phyloP scores from a whole-genome alignment of 2,888 invertebrate genomes.

The Lasioglossum zephyrum region DNA sequence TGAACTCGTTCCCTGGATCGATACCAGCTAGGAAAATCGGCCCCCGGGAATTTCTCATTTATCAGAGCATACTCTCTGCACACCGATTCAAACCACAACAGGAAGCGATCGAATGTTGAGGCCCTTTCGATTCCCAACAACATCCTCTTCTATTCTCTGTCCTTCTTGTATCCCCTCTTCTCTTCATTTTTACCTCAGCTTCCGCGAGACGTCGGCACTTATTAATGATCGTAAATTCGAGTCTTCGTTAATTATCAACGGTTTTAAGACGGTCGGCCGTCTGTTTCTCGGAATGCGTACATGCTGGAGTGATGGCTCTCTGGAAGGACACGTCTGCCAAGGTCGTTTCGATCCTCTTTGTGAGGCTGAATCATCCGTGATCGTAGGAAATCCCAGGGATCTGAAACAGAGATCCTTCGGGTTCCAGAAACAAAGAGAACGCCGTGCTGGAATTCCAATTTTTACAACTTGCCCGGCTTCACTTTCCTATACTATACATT shows the following conservation, averaged over 20 bases:
- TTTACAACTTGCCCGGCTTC: no score
- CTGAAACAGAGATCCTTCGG: not conserved
- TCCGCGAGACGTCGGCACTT: constrained; percentile 3
- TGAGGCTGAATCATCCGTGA: not conserved
- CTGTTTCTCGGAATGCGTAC: constrained; percentile 6
- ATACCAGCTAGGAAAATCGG: constrained; percentile 69
- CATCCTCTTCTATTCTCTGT: not conserved
- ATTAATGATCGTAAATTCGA: constrained; percentile 19
- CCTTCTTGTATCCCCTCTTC: not conserved
- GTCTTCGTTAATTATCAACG: not conserved
- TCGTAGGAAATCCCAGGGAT: not conserved
- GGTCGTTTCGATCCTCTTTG: not conserved
- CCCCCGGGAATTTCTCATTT: constrained; percentile 67
- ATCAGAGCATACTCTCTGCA: constrained; percentile 34
- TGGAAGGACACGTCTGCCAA: constrained; percentile 9
- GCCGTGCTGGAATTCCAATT: not conserved
- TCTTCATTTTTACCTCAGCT: not conserved
- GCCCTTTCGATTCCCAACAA: constrained; percentile 21
- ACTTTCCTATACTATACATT: no score
- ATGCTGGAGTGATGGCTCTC: not conserved
- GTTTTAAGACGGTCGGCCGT: not conserved
- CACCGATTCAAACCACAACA: constrained; percentile 50
- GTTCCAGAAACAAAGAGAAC: not conserved
- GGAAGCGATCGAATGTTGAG: constrained; percentile 39
- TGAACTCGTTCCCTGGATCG: constrained; percentile 66